Evolutionary conservation across 2,113 vertebrate species (phyloP).

Genomic region (Nettapus auritus): DNA sequence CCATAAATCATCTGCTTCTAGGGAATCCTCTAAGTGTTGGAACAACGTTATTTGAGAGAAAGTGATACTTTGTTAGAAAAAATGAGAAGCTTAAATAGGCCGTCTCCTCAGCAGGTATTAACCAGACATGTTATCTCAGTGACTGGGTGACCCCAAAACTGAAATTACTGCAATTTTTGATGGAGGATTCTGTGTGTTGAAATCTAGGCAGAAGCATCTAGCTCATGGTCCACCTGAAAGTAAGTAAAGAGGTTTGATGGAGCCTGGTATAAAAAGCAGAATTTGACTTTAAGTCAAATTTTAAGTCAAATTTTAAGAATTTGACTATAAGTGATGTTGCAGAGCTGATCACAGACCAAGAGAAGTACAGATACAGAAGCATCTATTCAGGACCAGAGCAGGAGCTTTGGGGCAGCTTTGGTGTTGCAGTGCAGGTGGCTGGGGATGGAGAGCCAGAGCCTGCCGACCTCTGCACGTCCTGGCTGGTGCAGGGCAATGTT

Average conservation of each 20-base stretch:
- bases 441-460: not conserved
- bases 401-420: not conserved
- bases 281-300: not conserved
- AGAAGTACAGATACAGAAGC: not conserved
- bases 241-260: not conserved
- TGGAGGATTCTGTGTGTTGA: not conserved
- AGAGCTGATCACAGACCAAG: not conserved
- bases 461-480: fast-evolving
- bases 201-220: not conserved
- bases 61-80: not conserved
- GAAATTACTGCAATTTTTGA: not conserved
- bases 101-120: not conserved
- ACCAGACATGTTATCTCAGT: not conserved
- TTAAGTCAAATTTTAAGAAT: too few species aligned
- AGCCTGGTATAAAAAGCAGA: not conserved
- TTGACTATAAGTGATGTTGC: not conserved
- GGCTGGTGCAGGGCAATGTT: not conserved
- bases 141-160: not conserved
- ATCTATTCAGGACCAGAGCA: not conserved
- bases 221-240: not conserved
- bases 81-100: not conserved
- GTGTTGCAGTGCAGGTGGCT: not conserved
- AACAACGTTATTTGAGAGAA: not conserved
- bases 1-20: not conserved
- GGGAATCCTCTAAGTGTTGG: not conserved